Percentiles rank a stretch among this genome's conserved stretches.
phyloP scores from a whole-genome alignment of 2,888 invertebrate genomes.

The Nomada fucata region DNA sequence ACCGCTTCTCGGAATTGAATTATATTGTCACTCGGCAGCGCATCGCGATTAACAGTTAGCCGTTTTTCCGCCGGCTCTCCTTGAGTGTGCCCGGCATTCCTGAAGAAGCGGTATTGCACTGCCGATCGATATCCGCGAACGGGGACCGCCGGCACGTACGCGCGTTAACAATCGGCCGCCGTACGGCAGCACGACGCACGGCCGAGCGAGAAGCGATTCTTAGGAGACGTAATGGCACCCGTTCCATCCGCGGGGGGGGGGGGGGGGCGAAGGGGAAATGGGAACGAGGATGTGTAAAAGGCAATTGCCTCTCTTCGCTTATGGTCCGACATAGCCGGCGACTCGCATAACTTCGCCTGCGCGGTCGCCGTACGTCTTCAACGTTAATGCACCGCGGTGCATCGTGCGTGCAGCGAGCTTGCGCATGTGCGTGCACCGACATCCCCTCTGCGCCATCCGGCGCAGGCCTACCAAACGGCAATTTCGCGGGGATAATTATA shows the following conservation, averaged over 20 bases:
- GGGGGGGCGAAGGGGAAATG: conserved; percentile 74
- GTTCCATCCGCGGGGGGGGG: conserved; percentile 52
- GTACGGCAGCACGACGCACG: conserved; percentile 27
- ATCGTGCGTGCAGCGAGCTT: conserved; percentile 16
- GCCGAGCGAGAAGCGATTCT: conserved; percentile 72
- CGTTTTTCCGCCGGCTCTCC: conserved; percentile 50
- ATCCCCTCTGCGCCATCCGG: neutral
- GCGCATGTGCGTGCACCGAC: conserved; percentile 14
- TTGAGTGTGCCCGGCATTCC: conserved; percentile 47
- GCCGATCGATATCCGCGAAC: conserved; percentile 58
- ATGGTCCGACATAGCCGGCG: conserved; percentile 78
- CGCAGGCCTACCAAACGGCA: conserved; percentile 20
- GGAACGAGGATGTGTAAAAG: conserved; percentile 83
- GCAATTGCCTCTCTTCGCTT: conserved; percentile 81
- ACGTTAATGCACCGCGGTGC: conserved; percentile 56
- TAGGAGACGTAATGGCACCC: conserved; percentile 78
- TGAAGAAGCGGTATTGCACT: conserved; percentile 61
- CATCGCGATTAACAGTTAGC: conserved; percentile 61
- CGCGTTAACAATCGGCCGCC: conserved; percentile 38
- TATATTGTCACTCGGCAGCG: conserved; percentile 60
- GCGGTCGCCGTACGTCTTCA: conserved; percentile 62
- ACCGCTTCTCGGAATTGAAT: conserved; percentile 54
- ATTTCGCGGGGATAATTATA: conserved; percentile 63
- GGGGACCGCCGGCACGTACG: conserved; percentile 11
- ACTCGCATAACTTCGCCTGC: conserved; percentile 73